phyloP scores from a whole-genome alignment of 2,888 invertebrate species.

The Thecocarcelia acutangulata region DNA sequence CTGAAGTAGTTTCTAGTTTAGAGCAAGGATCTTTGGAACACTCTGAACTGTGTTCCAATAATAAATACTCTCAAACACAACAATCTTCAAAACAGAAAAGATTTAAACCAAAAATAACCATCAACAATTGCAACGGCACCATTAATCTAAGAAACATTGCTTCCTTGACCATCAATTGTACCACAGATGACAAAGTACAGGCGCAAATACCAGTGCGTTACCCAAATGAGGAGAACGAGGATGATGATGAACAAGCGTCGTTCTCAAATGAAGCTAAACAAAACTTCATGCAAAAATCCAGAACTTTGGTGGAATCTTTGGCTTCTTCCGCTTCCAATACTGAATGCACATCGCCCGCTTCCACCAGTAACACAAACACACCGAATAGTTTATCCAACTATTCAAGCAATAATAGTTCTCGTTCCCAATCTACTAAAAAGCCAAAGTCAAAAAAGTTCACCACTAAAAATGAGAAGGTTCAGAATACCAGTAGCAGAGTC shows the following conservation, averaged over 20 bases:
- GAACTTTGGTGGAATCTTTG: slow-evolving; percentile 51
- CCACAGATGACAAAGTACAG: slow-evolving; percentile 76
- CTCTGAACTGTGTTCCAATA: slow-evolving; percentile 56
- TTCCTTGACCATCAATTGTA: slow-evolving; percentile 80
- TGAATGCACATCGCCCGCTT: slow-evolving; percentile 67
- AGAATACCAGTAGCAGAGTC: slow-evolving; percentile 50
- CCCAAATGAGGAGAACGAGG: slow-evolving; percentile 53
- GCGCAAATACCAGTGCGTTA: slow-evolving; percentile 73
- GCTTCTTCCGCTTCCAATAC: slow-evolving; percentile 54
- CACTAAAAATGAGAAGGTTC: slow-evolving; percentile 43
- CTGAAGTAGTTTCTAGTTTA: slow-evolving; percentile 77
- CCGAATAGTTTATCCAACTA: slow-evolving; percentile 73
- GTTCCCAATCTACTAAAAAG: slow-evolving; percentile 77
- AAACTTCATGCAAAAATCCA: slow-evolving; percentile 42
- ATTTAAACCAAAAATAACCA: slow-evolving; percentile 80
- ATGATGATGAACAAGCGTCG: slow-evolving; percentile 40
- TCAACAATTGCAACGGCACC: slow-evolving; percentile 81
- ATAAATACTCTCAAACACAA: slow-evolving; percentile 69
- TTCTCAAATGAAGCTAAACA: slow-evolving; percentile 32
- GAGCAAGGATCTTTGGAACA: slow-evolving; percentile 70
- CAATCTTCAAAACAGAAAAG: slow-evolving; percentile 72
- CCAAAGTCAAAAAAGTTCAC: slow-evolving; percentile 73
- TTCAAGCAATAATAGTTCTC: slow-evolving; percentile 77
- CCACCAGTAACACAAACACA: slow-evolving; percentile 72
- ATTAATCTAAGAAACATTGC: slow-evolving; percentile 81